A percentile compares a stretch with the other conserved stretches of the same genome.
These are phyloP conservation scores for Cynopterus brachyotis DNA, from an alignment of 2,113 vertebrate genomes.

Conservation along the genomic window DNA sequence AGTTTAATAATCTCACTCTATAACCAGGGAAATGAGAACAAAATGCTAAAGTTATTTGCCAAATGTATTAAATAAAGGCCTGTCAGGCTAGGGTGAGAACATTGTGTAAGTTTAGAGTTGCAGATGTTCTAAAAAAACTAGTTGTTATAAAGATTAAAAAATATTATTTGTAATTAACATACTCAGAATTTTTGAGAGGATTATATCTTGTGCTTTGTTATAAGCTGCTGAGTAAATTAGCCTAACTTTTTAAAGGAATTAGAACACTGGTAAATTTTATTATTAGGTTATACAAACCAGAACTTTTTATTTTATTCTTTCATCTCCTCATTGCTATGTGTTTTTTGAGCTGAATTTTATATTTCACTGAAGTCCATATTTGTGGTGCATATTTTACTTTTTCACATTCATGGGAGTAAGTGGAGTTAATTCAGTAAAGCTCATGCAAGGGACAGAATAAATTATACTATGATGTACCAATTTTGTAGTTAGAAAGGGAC, in stretches of 20 bases:
- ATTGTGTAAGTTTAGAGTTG: not conserved
- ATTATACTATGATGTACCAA: not conserved
- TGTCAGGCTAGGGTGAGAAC: not conserved
- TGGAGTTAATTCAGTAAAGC: not conserved
- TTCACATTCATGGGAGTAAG: not conserved
- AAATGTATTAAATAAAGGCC: not conserved
- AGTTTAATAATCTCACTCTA: slow-evolving; percentile 21
- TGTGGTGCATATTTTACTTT: not conserved
- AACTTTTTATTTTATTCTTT: not conserved
- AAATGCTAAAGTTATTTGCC: not conserved
- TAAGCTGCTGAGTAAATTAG: not conserved
- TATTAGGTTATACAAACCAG: not conserved
- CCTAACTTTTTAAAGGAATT: not conserved
- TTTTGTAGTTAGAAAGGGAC: not conserved
- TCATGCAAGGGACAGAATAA: not conserved
- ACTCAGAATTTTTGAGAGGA: not conserved
- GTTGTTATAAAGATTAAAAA: not conserved
- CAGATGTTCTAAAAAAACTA: not conserved
- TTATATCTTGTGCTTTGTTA: not conserved
- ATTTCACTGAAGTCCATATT: not conserved
- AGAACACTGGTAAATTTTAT: not conserved
- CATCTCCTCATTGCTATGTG: not conserved
- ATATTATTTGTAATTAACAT: not conserved
- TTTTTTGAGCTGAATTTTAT: not conserved
- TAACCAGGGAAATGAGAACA: not conserved